Conservation (phyloP, 2,888 invertebrate species). For the Cremastobaeus sp. region DNA sequence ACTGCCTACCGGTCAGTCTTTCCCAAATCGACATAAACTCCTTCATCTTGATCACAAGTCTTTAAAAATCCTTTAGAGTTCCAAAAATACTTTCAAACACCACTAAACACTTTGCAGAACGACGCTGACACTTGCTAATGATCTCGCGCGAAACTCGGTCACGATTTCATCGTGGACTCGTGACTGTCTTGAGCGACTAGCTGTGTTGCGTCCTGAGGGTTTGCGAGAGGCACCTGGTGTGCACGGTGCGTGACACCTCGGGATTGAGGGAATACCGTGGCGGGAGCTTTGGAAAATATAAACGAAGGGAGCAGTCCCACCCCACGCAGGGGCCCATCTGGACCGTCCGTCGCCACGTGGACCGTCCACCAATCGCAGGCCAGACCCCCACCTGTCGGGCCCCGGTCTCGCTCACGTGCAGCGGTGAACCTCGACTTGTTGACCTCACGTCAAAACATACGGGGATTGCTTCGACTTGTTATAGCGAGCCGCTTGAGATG, state of each 20-base stretch:
- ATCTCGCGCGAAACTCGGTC: conserved; percentile 27
- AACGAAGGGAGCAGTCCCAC: conserved; percentile 41
- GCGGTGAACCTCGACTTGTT: conserved; percentile 38
- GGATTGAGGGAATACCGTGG: conserved; percentile 49
- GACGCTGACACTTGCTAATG: background rate
- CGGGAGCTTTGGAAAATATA: conserved; percentile 55
- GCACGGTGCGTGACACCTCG: conserved; percentile 51
- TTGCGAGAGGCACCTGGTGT: conserved; percentile 41
- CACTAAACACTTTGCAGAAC: background rate
- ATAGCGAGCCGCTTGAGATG: background rate
- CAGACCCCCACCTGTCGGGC: conserved; percentile 13
- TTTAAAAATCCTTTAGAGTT: no score
- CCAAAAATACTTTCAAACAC: no score
- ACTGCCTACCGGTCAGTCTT: conserved; percentile 80
- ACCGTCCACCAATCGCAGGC: conserved; percentile 51
- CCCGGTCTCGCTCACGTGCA: conserved; percentile 32
- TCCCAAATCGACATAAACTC: conserved; percentile 82
- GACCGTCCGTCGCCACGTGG: conserved; percentile 59
- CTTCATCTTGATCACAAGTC: conserved; percentile 81
- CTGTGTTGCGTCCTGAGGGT: conserved; percentile 1
- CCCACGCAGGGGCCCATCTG: conserved; percentile 34
- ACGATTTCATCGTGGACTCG: conserved; percentile 57
- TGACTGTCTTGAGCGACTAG: conserved; percentile 21
- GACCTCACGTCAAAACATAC: conserved; percentile 44
- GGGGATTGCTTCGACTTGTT: background rate